Base-by-base conservation (phyloP, 2,888 invertebrate species). In the Dermolepida albohirtum region DNA sequence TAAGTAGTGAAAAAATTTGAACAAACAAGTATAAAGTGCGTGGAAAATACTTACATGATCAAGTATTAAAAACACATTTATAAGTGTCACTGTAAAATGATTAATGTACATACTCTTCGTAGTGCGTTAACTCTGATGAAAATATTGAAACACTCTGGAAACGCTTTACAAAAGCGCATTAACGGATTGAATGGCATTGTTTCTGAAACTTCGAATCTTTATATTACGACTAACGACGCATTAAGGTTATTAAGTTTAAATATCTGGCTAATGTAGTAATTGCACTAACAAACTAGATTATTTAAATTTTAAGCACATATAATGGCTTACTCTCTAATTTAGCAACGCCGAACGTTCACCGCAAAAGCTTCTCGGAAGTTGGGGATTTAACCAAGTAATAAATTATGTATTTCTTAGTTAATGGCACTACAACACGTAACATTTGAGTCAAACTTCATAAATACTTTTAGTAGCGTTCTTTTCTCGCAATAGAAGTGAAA, bases 311-410 rank as follows among this genome's bases (percentile, higher is more conserved):
- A 64, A 54, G 44, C 43, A 43, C 54, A 22, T 11, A 14, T 54
- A 64, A 54, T 54, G 50, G 14, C 64, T 52, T 14, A 49, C 34
- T 34, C 34, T 47, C 59, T 47, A 47, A 62, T 62, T 47, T 62
- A 34, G 14, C n/a, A 17, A 14, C 29, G 52, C 43, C 1, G 34
- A 64, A 40, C 43, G n/a, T 14, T 16, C 14, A 11, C 52, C 52
- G 44, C 64, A 54, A 51, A 44, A 64, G 52, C 64, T 44, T 40
- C 10, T 41, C 52, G 50, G 64, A 64, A 64, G 43, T 29, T 52
- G 29, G 12, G 41, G 64, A 29, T 64, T 64, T 64, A 64, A 40
- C 16, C 51, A 44, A 54, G 44, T 64, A 44, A 12, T 64, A 64
- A 64, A 64, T 64, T 64, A 44, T 44, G 43, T 44, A 54, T 44